Evolutionary conservation across 2,888 invertebrate genomes (phyloP), one percentile per base, ranked within the genome.

Genomic region (Yponomeuta malinellus): DNA sequence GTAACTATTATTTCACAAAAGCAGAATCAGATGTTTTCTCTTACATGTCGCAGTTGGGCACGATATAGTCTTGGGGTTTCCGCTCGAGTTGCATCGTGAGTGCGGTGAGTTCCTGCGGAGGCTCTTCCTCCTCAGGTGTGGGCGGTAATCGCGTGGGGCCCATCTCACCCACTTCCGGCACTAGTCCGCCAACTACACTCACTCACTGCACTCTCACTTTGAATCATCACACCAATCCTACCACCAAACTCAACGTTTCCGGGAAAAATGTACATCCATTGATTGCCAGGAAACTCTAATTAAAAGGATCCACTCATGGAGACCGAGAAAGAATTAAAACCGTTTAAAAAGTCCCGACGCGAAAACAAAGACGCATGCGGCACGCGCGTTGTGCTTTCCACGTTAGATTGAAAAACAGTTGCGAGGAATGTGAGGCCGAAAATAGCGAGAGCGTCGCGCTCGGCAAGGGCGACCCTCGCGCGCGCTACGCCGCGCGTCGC

Each of bases 341-440:
- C 29, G 33, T n/a, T 65, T 33, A 23, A 65, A 65, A 29, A 31
- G 31, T 31, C 73, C 74, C 77, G 77, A 76, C 77, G 80, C 79
- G 78, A 84, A 85, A 89, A 89, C 89, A 89, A 89, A 89, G 87
- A 80, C 84, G 80, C 83, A 82, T 81, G 84, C 90, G 87, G 85
- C 88, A 82, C 81, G 86, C 87, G 85, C 89, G 89, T 84, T 87
- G 84, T 87, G 83, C 84, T 89, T 88, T 90, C 84, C 89, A 89
- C 89, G 88, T 90, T 89, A 88, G 90, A 90, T 90, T 90, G 90
- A 87, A 92, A 91, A 90, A 89, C 90, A 90, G 86, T 86, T 84
- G 86, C 79, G 84, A 86, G 91, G 91, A 91, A 92, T 91, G 90
- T 83, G 88, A 86, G 83, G 88, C 89, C 87, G 83, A 90, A 92